phyloP scores from a whole-genome alignment of 2,888 invertebrate species.

The Hemistola chrysoprasaria region DNA sequence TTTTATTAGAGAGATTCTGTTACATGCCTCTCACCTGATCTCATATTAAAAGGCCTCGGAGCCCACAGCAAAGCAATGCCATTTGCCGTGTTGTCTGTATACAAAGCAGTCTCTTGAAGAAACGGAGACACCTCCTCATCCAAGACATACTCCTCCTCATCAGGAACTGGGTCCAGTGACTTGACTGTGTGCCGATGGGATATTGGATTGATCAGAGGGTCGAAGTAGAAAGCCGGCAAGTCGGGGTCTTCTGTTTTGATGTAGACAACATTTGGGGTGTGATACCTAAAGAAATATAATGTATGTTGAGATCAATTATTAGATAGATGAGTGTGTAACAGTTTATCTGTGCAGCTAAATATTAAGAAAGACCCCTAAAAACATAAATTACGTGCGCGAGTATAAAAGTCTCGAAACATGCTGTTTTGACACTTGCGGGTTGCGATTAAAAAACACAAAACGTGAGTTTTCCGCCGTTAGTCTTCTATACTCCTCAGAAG shows the following conservation, averaged over 20 bases:
- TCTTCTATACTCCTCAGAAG: no score
- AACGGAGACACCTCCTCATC: constrained; percentile 96
- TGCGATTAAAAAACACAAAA: no score
- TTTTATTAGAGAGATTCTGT: no score
- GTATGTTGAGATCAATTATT: no score
- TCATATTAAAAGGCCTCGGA: constrained; percentile 97
- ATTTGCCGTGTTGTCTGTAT: constrained; percentile 99
- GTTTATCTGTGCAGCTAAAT: no score
- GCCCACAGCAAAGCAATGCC: constrained; percentile 99
- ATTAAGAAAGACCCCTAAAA: no score
- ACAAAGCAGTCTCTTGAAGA: constrained; percentile 96
- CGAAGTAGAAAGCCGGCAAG: constrained; percentile 99
- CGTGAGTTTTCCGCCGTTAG: no score
- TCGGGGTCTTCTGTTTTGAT: constrained; percentile 99
- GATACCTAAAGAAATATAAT: constrained; percentile 88
- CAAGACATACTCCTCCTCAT: constrained; percentile 96
- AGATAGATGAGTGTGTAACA: no score
- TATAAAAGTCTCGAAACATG: no score
- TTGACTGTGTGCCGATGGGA: constrained; percentile 96
- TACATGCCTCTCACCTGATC: constrained; percentile 94
- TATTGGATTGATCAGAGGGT: constrained; percentile 99
- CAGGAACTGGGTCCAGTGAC: constrained; percentile 92
- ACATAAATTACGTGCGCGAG: no score
- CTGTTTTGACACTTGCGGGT: no score
- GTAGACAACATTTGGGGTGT: constrained; percentile 99